A percentile compares a stretch with the other conserved stretches of the same genome.
Conservation (phyloP, 2,888 invertebrate genomes). For the Iselma pallidipennis region DNA sequence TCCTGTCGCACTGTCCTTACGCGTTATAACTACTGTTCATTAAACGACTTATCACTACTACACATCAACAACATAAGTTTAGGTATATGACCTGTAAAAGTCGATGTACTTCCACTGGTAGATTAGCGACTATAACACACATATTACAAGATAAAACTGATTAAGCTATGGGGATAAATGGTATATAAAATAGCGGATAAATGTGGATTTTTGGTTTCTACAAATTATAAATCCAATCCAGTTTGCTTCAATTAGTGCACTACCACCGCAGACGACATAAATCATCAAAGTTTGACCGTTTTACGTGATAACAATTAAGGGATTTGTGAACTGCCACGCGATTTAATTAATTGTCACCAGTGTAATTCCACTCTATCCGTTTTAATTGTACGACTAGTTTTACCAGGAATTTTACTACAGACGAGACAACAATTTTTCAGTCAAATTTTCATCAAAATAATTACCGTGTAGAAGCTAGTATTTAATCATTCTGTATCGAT, state of each 20-base stretch:
- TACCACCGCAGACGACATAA: not conserved
- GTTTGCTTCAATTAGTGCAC: not conserved
- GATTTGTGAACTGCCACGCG: conserved; percentile 5
- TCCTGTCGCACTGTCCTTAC: not conserved
- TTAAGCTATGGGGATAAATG: too few relatives aligned
- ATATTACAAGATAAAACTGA: too few relatives aligned
- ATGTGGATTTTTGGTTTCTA: too few relatives aligned
- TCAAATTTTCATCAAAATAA: conserved; percentile 3
- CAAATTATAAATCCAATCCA: not conserved
- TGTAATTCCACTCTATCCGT: not conserved
- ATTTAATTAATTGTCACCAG: conserved; percentile 7
- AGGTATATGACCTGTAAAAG: not conserved
- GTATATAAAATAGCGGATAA: too few relatives aligned
- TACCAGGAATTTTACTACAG: too few relatives aligned
- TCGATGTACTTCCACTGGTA: not conserved
- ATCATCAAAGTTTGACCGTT: conserved; percentile 5
- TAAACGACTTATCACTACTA: not conserved
- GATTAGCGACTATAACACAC: not conserved
- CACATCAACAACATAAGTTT: not conserved
- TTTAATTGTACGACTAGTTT: too few relatives aligned
- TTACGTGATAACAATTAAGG: conserved; percentile 6
- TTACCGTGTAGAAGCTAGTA: not conserved
- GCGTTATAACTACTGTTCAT: not conserved
- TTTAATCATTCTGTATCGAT: not conserved
- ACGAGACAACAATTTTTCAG: not conserved